A percentile compares a stretch with the other conserved stretches of the same genome.
Conservation (phyloP, 2,888 invertebrate species). For the Pimpla rufipes region DNA sequence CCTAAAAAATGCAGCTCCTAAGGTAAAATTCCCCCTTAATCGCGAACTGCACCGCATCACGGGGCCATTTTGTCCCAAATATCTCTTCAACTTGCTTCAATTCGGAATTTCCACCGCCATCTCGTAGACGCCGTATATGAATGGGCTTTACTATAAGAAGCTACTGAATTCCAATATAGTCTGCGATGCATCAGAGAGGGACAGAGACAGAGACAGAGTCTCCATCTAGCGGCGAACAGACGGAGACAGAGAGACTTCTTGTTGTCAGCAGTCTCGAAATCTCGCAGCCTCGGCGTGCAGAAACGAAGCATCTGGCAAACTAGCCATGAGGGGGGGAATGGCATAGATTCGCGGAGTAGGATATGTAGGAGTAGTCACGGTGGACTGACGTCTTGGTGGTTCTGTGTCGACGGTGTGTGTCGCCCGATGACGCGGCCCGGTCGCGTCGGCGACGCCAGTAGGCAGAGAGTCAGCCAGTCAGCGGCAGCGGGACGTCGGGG, state of each 20-base stretch:
- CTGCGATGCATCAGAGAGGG: background rate
- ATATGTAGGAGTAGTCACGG: constrained; percentile 30
- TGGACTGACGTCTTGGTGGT: constrained; percentile 60
- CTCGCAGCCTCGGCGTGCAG: too few species aligned
- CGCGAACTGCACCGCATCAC: too few species aligned
- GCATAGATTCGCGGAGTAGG: constrained; percentile 41
- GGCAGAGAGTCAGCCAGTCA: constrained; percentile 7
- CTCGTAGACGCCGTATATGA: too few species aligned
- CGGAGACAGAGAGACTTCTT: background rate
- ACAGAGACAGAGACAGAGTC: too few species aligned
- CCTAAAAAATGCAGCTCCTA: too few species aligned
- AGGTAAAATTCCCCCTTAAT: too few species aligned
- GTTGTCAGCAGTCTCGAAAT: constrained; percentile 27
- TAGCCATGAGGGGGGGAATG: constrained; percentile 17
- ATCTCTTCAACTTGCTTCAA: too few species aligned
- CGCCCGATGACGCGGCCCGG: constrained; percentile 47
- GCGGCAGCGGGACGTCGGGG: constrained; percentile 68
- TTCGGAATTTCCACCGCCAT: too few species aligned
- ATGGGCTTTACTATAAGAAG: background rate
- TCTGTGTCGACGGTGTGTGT: constrained; percentile 55
- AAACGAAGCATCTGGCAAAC: constrained; percentile 37
- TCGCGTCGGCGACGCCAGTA: constrained; percentile 32
- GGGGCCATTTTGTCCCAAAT: too few species aligned
- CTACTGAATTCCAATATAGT: background rate
- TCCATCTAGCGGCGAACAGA: too few species aligned